Percentiles rank a stretch among this genome's conserved stretches.
phyloP scores from a whole-genome alignment of 2,888 invertebrate genomes.

The Eucera pruinosa region DNA sequence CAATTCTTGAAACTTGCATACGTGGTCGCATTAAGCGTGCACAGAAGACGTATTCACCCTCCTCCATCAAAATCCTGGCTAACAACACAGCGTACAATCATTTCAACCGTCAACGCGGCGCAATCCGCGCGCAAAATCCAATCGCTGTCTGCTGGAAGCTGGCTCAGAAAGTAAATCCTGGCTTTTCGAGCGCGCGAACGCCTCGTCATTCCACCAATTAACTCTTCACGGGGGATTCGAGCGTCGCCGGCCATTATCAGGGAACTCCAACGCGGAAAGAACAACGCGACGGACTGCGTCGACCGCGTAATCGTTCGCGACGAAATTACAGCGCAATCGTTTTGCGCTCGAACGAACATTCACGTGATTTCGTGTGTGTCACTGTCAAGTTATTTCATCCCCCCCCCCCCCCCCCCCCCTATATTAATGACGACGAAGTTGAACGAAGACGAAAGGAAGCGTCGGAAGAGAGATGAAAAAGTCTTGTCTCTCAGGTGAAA shows the following conservation, averaged over 20 bases:
- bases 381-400: too few species aligned
- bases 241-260: not conserved
- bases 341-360: not conserved
- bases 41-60: not conserved
- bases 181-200: constrained; percentile 8
- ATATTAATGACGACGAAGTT: not conserved
- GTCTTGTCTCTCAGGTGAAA: constrained; percentile 59
- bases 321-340: constrained; percentile 3
- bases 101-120: constrained; percentile 7
- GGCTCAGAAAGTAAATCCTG: constrained; percentile 19
- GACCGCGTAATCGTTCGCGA: constrained; percentile 10
- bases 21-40: not conserved
- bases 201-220: constrained; percentile 32
- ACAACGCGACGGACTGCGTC: constrained; percentile 6
- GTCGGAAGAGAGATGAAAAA: constrained; percentile 9
- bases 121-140: constrained; percentile 4
- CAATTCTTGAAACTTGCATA: constrained; percentile 3
- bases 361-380: constrained; percentile 13
- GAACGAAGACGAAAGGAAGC: constrained; percentile 2
- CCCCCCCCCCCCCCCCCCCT: too few species aligned
- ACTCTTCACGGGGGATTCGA: not conserved
- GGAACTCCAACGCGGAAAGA: constrained; percentile 8
- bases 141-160: constrained; percentile 15
- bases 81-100: constrained; percentile 22
- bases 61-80: constrained; percentile 14